Evolutionary conservation across 2,888 invertebrate species (phyloP), one percentile per base, ranked within the genome.

Genomic region (Dynastes maya): DNA sequence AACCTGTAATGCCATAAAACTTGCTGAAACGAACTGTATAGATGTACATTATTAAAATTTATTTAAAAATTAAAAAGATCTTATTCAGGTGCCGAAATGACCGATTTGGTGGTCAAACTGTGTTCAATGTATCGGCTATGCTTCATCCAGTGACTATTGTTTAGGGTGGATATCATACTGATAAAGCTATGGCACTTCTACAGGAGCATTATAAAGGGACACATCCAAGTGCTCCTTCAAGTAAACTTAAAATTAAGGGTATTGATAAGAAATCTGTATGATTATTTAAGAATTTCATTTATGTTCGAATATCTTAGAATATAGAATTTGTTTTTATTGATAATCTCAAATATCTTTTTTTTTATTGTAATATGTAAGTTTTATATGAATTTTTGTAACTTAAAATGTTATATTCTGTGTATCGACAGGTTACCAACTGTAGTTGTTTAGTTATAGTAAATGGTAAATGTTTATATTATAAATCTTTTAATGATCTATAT

Each of bases 21-120:
- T 99, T 89, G 99, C 96, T 0, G 99, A 99, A 91, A 93, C 99
- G 80, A 95, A 97, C 84, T 98, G 98, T 85, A 94, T 99, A 75
- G 98, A 98, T 88, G 89, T 22, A 92, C 85, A 92, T 95, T 22
- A 22, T 22, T 22, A 22, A 22, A 22, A 22, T 22, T 22, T 22
- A 93, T 83, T 89, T 97, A 72, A 90, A 91, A 83, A 91, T 98
- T 27, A 91, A 91, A 79, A 92, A 93, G 86, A 95, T 99, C 70
- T 89, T 96, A 49, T 99, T 95, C 89, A 99, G 99, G 9, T 98
- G 98, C 89, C 91, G 92, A 45, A 99, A 99, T 89, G 98, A 98
- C 86, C 91, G 99, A 81, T 99, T 99, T 90, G 99, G 99, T 63
- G 99, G 99, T 81, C 93, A 94, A 81, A 98, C 98, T 79, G 97